These are phyloP conservation scores for Loxodonta africana DNA, from an alignment of 2,113 vertebrate species.

Conservation along the genomic window DNA sequence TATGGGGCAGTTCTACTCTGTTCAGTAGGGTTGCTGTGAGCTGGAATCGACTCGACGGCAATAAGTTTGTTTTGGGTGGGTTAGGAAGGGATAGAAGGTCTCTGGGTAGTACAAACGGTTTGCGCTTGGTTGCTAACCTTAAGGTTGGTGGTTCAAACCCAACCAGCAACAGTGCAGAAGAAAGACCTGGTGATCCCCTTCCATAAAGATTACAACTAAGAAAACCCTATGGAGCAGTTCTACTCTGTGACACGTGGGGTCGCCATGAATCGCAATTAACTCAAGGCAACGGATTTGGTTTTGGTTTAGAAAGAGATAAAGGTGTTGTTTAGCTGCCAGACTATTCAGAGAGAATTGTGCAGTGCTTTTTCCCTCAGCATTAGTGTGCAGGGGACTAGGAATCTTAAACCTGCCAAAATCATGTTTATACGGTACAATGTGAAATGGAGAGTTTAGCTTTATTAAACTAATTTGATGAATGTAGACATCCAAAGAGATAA, in stretches of 20 bases:
- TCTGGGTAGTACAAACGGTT: background rate
- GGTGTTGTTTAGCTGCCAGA: background rate
- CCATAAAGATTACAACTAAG: background rate
- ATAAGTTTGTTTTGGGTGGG: too few relatives aligned
- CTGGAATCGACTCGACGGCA: too few relatives aligned
- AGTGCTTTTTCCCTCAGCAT: background rate
- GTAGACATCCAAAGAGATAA: background rate
- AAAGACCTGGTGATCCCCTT: background rate
- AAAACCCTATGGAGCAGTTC: background rate
- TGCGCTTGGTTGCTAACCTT: background rate
- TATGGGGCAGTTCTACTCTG: too few relatives aligned
- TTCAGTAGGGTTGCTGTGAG: too few relatives aligned
- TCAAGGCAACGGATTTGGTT: background rate
- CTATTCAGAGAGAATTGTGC: background rate
- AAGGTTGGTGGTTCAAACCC: background rate
- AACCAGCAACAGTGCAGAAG: background rate
- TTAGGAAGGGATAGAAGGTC: too few relatives aligned
- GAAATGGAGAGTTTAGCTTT: background rate
- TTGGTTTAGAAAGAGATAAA: background rate
- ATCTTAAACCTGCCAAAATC: background rate
- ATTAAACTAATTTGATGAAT: constrained; percentile 29
- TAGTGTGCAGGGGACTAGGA: background rate
- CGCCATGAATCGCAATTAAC: background rate
- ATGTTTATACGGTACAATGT: background rate
- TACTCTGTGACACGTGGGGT: background rate